Conservation (phyloP, 2,797 vertebrate species). For the Synaphobranchus kaupii region DNA sequence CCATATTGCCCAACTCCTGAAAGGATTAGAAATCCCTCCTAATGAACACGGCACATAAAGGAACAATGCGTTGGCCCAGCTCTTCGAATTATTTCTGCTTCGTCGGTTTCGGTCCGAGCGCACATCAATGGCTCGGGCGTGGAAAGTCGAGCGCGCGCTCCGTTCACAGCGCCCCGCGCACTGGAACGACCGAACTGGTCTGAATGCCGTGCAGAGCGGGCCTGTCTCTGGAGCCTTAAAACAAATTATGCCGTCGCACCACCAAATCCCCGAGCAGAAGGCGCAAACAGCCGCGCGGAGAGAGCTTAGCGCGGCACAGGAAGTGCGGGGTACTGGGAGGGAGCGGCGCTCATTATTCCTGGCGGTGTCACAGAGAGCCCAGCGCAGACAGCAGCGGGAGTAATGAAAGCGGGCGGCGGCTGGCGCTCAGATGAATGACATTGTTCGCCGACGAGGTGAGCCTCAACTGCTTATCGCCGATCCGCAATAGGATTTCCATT, state of each 20-base stretch:
- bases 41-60: neutral
- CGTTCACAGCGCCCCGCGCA: neutral
- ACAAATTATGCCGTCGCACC: neutral
- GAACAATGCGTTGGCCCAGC: neutral
- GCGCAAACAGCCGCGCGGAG: neutral
- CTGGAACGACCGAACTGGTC: neutral
- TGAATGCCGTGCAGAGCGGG: neutral
- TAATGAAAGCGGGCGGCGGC: conserved; percentile 23
- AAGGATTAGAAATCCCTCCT: neutral
- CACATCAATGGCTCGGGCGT: neutral
- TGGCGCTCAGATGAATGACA: conserved; percentile 58
- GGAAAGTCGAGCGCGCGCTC: neutral
- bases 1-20: neutral
- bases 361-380: neutral
- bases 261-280: conserved; percentile 5
- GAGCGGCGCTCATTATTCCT: conserved; percentile 21
- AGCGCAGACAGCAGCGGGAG: conserved; percentile 16
- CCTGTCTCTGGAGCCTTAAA: conserved; percentile 7
- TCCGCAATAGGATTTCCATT: conserved; percentile 26
- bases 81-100: neutral
- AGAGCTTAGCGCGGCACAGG: neutral
- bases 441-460: conserved; percentile 32
- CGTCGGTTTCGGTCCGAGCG: neutral
- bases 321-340: neutral
- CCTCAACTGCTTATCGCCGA: conserved; percentile 25